A percentile compares a stretch with the other conserved stretches of the same genome.
Evolutionary conservation across 1,140 invertebrate genomes (phyloP).

Genomic region (Musca vetustissima): DNA sequence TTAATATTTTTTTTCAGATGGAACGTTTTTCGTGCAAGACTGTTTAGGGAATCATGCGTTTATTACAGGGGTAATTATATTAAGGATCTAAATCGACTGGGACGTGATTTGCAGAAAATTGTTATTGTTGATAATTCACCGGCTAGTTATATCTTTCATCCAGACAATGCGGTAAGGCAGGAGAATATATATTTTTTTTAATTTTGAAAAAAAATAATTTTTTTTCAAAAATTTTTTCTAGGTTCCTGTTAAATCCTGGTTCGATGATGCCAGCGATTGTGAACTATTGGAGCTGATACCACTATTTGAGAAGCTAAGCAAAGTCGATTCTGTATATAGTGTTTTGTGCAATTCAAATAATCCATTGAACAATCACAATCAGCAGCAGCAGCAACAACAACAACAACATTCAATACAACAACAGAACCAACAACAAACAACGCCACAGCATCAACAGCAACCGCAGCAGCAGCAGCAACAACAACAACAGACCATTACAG

Average conservation of each 20-base stretch:
- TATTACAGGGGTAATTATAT: conserved; percentile 99
- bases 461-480: conserved; percentile 42
- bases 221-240: conserved; percentile 53
- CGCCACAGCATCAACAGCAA: conserved; percentile 32
- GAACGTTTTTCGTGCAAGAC: conserved; percentile 92
- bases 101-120: conserved; percentile 93
- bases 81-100: conserved; percentile 97
- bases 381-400: conserved; percentile 27
- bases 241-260: conserved; percentile 97
- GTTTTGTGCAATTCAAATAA: conserved; percentile 86
- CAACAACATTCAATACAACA: conserved; percentile 40
- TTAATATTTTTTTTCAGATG: conserved; percentile 64
- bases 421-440: conserved; percentile 47
- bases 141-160: conserved; percentile 99
- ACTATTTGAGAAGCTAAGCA: conserved; percentile 92
- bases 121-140: conserved; percentile 99
- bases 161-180: conserved; percentile 95
- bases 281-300: conserved; percentile 94
- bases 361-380: conserved; percentile 27
- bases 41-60: conserved; percentile 99
- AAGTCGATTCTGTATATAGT: conserved; percentile 91
- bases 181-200: too few relatives aligned
- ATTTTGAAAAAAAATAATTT: conserved; percentile 14
- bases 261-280: conserved; percentile 94
- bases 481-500: conserved; percentile 52